A percentile compares a stretch with the other conserved stretches of the same genome.
phyloP scores from a whole-genome alignment of 2,888 invertebrate species.

The Andrena bucephala region DNA sequence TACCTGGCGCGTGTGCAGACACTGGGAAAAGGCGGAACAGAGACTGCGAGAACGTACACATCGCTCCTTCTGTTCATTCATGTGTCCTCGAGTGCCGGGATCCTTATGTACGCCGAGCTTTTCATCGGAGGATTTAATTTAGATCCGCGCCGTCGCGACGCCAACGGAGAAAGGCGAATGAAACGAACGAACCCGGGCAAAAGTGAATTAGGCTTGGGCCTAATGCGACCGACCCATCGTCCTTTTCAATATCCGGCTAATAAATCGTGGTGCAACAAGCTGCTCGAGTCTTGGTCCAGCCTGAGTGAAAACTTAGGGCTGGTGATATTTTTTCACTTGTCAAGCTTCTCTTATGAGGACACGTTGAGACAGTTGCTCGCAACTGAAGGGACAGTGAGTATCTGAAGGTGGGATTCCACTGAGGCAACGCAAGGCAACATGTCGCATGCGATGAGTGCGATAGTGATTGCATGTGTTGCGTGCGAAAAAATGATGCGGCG shows the following conservation, averaged over 20 bases:
- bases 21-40: background rate
- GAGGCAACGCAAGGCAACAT: no score
- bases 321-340: no score
- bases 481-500: no score
- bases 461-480: no score
- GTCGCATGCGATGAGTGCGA: no score
- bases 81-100: slow-evolving; percentile 46
- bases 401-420: no score
- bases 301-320: no score
- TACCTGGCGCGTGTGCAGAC: background rate
- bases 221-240: slow-evolving; percentile 49
- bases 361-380: no score
- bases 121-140: slow-evolving; percentile 63
- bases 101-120: slow-evolving; percentile 56
- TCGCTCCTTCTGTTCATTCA: slow-evolving; percentile 56
- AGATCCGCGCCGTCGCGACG: slow-evolving; percentile 37
- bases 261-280: background rate
- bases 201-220: slow-evolving; percentile 53
- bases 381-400: no score
- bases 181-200: slow-evolving; percentile 24
- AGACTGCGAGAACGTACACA: slow-evolving; percentile 32
- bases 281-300: no score
- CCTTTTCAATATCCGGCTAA: slow-evolving; percentile 21
- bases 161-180: slow-evolving; percentile 43
- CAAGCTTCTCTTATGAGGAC: no score